These are phyloP conservation scores for Muscicapa comitata DNA, from an alignment of 2,797 vertebrate species.

Conservation along the genomic window DNA sequence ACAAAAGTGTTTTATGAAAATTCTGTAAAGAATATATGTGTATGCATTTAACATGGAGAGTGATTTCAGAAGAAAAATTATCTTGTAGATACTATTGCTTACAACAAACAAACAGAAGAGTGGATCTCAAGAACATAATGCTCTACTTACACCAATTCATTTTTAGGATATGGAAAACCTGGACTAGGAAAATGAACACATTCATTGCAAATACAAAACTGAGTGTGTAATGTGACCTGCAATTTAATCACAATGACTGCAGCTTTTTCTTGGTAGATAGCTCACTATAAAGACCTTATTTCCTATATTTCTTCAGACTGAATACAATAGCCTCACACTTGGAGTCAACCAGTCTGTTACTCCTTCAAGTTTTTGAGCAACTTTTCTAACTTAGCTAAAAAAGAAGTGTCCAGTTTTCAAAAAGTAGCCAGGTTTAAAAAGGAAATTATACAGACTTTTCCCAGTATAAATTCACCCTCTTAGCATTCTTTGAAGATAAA, in stretches of 20 bases:
- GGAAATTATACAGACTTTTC: rapidly evolving
- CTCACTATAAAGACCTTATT: background rate
- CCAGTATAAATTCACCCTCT: background rate
- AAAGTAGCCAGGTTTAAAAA: background rate
- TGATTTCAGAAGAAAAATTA: background rate
- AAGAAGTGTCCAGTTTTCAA: background rate
- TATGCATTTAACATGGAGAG: background rate
- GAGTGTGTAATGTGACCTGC: background rate
- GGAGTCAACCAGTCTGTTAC: background rate
- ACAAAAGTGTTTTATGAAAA: background rate
- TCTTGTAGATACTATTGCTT: background rate
- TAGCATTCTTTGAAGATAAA: background rate
- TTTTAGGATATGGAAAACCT: background rate
- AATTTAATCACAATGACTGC: background rate
- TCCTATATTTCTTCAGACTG: background rate
- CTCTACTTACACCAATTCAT: background rate
- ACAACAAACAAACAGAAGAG: background rate
- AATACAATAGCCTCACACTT: background rate
- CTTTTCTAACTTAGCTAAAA: background rate
- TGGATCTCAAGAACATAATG: background rate
- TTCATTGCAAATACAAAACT: background rate
- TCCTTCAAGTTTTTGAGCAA: background rate
- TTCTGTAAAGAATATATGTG: background rate
- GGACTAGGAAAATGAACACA: background rate
- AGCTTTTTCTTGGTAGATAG: background rate